These are phyloP conservation scores for Budorcas taxicolor DNA, from an alignment of 2,113 vertebrate genomes.

Conservation along the genomic window DNA sequence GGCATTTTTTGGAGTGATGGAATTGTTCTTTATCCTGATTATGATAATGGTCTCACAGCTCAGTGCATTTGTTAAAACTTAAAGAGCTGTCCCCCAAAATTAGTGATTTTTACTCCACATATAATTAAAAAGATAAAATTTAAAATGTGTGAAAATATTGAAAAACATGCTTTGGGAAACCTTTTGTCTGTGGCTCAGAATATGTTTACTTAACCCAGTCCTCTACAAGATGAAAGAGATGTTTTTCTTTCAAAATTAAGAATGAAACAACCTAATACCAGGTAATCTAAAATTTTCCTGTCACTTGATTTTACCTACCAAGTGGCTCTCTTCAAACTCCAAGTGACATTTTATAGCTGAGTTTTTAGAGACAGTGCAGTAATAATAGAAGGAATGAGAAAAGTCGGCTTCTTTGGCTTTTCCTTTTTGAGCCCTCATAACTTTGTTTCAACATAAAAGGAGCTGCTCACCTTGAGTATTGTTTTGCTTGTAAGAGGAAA, in stretches of 20 bases:
- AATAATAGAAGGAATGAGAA: slow-evolving; percentile 34
- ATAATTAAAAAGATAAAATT: neutral
- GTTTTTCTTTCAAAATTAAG: neutral
- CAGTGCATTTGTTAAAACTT: neutral
- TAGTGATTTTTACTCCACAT: neutral
- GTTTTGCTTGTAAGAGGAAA: slow-evolving; percentile 33
- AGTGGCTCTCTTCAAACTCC: neutral
- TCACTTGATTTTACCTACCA: neutral
- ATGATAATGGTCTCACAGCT: neutral
- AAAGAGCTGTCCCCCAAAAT: neutral
- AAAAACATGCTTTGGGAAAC: neutral
- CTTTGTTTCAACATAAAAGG: neutral
- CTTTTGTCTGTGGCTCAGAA: neutral
- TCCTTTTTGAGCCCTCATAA: slow-evolving; percentile 10
- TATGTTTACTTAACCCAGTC: neutral
- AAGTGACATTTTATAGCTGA: neutral
- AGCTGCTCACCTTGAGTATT: neutral
- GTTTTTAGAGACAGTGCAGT: neutral
- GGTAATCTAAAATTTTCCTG: neutral
- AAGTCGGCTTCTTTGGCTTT: neutral
- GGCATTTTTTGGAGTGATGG: neutral
- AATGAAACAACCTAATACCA: neutral
- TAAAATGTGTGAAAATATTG: neutral
- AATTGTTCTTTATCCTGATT: neutral
- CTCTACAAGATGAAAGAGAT: neutral